Percentiles rank a stretch among this genome's conserved stretches.
Conservation (phyloP, 2,888 invertebrate genomes). For the Gortyna flavago region DNA sequence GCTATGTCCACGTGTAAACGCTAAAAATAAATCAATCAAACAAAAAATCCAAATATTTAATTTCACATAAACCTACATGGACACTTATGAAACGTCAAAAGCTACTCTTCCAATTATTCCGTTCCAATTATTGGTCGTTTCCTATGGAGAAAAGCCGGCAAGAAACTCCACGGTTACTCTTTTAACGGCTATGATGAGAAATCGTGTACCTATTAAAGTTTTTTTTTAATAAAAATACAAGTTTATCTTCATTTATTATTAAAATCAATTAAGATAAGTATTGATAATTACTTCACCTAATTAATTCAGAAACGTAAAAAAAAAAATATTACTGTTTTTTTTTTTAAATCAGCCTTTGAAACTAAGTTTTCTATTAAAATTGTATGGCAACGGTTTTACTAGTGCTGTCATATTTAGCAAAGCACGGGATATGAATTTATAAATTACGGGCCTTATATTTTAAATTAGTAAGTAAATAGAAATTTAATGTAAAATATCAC, state of each 20-base stretch:
- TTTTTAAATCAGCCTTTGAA: not conserved
- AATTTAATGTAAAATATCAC: not conserved
- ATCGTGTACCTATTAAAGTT: not conserved
- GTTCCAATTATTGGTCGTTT: no score
- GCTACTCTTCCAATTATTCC: not conserved
- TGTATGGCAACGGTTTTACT: not conserved
- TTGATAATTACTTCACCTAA: slow-evolving; percentile 7
- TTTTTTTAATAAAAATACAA: not conserved
- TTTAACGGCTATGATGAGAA: no score
- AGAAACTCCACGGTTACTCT: no score
- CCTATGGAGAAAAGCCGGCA: not conserved
- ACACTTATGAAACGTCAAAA: not conserved
- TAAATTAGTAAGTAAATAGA: not conserved
- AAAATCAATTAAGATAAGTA: slow-evolving; percentile 17
- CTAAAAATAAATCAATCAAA: no score
- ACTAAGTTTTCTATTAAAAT: not conserved
- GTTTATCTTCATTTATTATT: not conserved
- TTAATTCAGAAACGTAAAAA: slow-evolving; percentile 7
- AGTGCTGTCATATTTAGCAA: slow-evolving; percentile 16
- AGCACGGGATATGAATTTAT: not conserved
- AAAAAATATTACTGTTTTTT: not conserved
- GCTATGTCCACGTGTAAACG: not conserved
- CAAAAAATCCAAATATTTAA: no score
- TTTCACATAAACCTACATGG: no score
- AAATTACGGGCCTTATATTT: not conserved